Conservation (phyloP, 2,888 invertebrate species). For the Tenthredo mesomela region DNA sequence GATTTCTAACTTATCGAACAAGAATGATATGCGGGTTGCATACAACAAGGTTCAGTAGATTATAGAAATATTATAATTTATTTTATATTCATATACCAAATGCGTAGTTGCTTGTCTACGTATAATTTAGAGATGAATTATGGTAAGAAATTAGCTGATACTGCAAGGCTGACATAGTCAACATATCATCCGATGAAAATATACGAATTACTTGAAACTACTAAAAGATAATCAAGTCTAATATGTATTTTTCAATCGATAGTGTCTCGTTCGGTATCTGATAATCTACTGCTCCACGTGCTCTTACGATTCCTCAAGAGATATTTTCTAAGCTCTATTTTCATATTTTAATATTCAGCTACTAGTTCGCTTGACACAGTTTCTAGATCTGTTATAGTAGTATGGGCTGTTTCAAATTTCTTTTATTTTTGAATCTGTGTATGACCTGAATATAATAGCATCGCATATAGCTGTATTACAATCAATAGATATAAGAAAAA, state of each 20-base stretch:
- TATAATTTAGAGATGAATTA: neutral
- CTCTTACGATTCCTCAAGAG: neutral
- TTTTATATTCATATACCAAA: neutral
- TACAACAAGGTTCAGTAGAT: neutral
- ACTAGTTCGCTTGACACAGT: neutral
- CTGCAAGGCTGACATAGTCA: neutral
- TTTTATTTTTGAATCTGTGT: neutral
- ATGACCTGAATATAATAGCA: neutral
- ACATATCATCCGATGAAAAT: neutral
- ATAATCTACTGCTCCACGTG: neutral
- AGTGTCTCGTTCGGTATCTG: neutral
- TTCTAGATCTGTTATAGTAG: neutral
- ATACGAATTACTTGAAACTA: neutral
- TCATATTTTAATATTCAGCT: constrained; percentile 5
- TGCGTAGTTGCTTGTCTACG: neutral
- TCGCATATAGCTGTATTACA: neutral
- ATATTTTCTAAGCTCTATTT: constrained; percentile 1
- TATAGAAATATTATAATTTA: neutral
- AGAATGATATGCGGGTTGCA: neutral
- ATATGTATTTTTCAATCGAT: neutral
- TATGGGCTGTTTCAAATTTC: neutral
- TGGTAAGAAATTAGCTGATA: neutral
- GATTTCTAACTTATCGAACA: neutral
- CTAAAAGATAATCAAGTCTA: neutral
- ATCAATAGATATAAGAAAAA: neutral